Base-by-base conservation (phyloP, 2,888 invertebrate species). In the Sicus ferrugineus region DNA sequence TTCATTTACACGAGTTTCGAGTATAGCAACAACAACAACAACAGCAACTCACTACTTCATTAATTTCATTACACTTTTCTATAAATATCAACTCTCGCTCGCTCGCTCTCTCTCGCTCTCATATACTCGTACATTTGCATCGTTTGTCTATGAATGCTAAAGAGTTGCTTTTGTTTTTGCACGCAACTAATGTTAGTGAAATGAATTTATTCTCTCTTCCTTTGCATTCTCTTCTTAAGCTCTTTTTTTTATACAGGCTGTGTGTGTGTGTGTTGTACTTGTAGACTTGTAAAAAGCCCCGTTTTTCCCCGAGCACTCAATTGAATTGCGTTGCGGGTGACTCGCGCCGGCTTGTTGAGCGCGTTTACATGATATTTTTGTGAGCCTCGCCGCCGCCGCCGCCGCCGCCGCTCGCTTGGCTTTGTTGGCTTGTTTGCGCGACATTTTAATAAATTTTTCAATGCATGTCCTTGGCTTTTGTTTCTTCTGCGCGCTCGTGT, bases 371-470 rank as follows among this genome's bases (percentile, higher is more conserved):
- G 46, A 38, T 42, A 23, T 34, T 34, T 11, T 56, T 38, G 16
- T 38, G 23, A 42, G 34, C 56, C 54, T 54, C 28, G 23, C 21
- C 23, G 9, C 38, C n/a, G 42, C 42, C n/a, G n/a, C n/a, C n/a
- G n/a, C n/a, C n/a, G n/a, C n/a, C n/a, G n/a, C n/a, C n/a, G n/a
- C n/a, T n/a, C n/a, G n/a, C n/a, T n/a, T n/a, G n/a, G n/a, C n/a
- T 34, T 5, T 23, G 9, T 16, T 48, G 65, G n/a, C 38, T 30
- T 28, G 28, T 54, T 54, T 54, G 28, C 26, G 30, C 50, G 21
- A 50, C 30, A 42, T 67, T 48, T 19, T 34, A 34, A 59, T 59
- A 61, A 56, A 50, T 34, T 59, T 67, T 67, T 59, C 31, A 67
- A 59, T 26, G 59, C n/a, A 64, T 50, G 52, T 61, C 68, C 54